Evolutionary conservation across 2,797 vertebrate species (phyloP).

Genomic region (Crenichthys baileyi): DNA sequence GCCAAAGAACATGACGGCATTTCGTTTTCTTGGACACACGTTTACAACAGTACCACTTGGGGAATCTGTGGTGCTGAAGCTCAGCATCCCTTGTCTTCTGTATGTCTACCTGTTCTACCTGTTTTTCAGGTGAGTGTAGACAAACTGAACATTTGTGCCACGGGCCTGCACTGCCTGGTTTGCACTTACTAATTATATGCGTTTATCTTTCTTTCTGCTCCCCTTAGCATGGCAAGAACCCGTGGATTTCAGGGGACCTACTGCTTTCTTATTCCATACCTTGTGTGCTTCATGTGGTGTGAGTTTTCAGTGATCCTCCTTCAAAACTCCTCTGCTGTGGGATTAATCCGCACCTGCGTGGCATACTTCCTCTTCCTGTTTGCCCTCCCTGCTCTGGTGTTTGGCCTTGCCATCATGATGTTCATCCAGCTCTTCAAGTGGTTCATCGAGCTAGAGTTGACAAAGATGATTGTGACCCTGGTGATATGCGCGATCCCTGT

Average conservation of each 20-base stretch:
- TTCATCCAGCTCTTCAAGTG: constrained; percentile 89
- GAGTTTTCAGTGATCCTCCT: constrained; percentile 92
- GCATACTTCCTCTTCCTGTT: constrained; percentile 97
- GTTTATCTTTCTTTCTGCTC: background rate
- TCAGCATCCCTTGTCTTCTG: constrained; percentile 91
- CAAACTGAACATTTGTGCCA: background rate
- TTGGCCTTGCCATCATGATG: constrained; percentile 86
- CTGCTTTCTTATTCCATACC: constrained; percentile 94
- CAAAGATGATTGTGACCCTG: constrained; percentile 89
- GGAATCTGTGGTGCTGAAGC: constrained; percentile 84
- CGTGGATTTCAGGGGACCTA: constrained; percentile 92
- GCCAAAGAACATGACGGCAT: constrained; percentile 77
- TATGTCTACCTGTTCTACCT: constrained; percentile 93
- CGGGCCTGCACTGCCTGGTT: too few species aligned
- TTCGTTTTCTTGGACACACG: constrained; percentile 85
- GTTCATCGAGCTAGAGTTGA: constrained; percentile 90
- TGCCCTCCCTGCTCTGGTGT: constrained; percentile 87
- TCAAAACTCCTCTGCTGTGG: constrained; percentile 86
- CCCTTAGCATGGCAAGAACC: constrained; percentile 89
- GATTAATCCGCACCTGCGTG: constrained; percentile 91
- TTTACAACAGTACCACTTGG: constrained; percentile 87
- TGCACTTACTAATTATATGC: background rate
- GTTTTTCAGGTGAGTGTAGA: constrained; percentile 84
- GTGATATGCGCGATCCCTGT: constrained; percentile 87
- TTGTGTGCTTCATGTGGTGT: constrained; percentile 99